A percentile compares a stretch with the other conserved stretches of the same genome.
phyloP scores from a whole-genome alignment of 2,888 invertebrate species.

The Eurytoma adleriae region DNA sequence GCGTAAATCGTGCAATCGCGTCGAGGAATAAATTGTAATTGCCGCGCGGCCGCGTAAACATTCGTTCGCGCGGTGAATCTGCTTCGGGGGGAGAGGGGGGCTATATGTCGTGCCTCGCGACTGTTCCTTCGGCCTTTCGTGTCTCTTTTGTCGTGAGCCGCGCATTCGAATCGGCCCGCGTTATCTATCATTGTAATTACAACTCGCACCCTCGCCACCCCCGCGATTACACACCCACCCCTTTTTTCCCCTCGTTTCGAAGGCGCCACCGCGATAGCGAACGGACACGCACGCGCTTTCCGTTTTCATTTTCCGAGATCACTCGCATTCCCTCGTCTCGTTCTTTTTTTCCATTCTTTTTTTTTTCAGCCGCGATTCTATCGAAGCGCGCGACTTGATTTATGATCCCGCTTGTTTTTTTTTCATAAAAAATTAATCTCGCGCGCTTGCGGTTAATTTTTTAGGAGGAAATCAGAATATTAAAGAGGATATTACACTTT shows the following conservation, averaged over 20 bases:
- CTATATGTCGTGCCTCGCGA: constrained; percentile 61
- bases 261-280: constrained; percentile 57
- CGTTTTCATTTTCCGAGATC: constrained; percentile 59
- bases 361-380: constrained; percentile 27
- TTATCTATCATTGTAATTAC: constrained; percentile 70
- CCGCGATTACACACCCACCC: constrained; percentile 48
- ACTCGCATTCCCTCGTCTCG: constrained; percentile 55
- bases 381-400: constrained; percentile 44
- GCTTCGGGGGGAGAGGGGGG: not conserved
- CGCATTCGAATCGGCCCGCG: constrained; percentile 64
- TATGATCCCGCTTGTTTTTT: constrained; percentile 18
- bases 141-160: constrained; percentile 63
- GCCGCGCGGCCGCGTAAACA: constrained; percentile 22
- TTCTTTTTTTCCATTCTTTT: constrained; percentile 24
- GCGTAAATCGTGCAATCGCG: constrained; percentile 35
- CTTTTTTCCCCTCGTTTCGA: constrained; percentile 62
- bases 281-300: constrained; percentile 60
- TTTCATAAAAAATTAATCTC: constrained; percentile 18
- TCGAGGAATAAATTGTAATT: constrained; percentile 56
- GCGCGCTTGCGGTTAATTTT: constrained; percentile 6
- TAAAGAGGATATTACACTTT: not conserved
- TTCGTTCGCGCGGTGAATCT: constrained; percentile 18
- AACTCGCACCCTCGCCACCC: constrained; percentile 6
- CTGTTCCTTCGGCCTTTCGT: constrained; percentile 60
- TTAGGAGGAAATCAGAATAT: constrained; percentile 5